Base-by-base conservation (phyloP, 2,113 vertebrate genomes). In the Eulacestoma nigropectus region DNA sequence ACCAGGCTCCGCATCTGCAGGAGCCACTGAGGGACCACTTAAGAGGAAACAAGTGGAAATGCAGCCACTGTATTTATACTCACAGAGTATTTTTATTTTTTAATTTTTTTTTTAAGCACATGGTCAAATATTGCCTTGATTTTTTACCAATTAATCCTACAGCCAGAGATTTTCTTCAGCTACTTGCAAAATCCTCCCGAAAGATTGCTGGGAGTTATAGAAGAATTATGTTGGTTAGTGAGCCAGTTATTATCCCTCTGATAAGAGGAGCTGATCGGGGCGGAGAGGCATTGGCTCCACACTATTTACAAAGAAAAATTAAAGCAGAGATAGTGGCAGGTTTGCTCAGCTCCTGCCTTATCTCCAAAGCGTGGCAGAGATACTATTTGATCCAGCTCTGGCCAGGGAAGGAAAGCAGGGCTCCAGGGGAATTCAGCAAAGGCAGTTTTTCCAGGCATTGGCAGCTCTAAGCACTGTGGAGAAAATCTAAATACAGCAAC, bases 191-290 rank as follows among this genome's bases (percentile, higher is more conserved):
- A 95, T 63, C 76, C 89, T 96, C 87, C 76, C 19, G 11, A 13
- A 93, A 84, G 91, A 91, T 26, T 50, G 89, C 95, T 72, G 64
- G 77, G 91, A 77, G 93, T 91, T 94, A 73, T 15, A 29, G 4
- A 57, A 84, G 87, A 95, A 97, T 97, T 92, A 96, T 59, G 60
- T 41, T 70, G 93, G 87, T 95, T 91, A 91, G 94, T 41, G 89
- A 97, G 93, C 56, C 80, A 72, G 89, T 91, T 95, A 84, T 95
- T 95, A 96, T 95, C 93, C 93, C 44, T n/a, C 30, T 8, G 95
- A 94, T 96, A 96, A 95, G 94, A 81, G 84, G 9, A 50, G 84
- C 90, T 93, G 90, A 93, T 94, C 94, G 9, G 13, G 47, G 77
- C 3, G 0, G 42, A 90, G 79, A 87, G 80, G 77, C 69, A 81